phyloP scores from a whole-genome alignment of 1,140 invertebrate genomes.

The Paracyclopina nana region DNA sequence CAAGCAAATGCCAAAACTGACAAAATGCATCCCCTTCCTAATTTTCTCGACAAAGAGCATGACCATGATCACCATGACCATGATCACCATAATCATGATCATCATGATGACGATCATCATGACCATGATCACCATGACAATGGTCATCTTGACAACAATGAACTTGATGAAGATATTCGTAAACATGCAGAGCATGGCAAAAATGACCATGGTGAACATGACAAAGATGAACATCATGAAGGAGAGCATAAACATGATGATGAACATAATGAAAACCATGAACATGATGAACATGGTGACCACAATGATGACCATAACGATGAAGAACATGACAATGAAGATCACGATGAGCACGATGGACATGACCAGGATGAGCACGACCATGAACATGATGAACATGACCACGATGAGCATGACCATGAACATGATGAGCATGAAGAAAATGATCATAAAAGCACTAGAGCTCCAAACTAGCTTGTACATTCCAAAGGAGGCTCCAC shows the following conservation, averaged over 20 bases:
- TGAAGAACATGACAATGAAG: background rate
- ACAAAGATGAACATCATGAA: background rate
- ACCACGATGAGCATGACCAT: background rate
- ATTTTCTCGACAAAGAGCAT: background rate
- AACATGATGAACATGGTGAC: background rate
- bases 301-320: background rate
- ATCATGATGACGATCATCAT: conserved; percentile 2
- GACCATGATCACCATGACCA: conserved; percentile 3
- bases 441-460: background rate
- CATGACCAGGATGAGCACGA: conserved; percentile 1
- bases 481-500: no score
- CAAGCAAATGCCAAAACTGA: background rate
- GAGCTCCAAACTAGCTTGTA: no score
- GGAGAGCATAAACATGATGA: background rate
- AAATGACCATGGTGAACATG: background rate
- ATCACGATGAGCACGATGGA: background rate
- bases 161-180: background rate
- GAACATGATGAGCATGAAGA: background rate
- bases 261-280: background rate
- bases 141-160: background rate
- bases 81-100: background rate
- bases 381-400: background rate
- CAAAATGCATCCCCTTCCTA: no score
- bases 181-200: background rate
- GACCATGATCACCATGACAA: background rate